Conservation (phyloP, 2,113 vertebrate genomes). For the Sinocyclocheilus anshuiensis region DNA sequence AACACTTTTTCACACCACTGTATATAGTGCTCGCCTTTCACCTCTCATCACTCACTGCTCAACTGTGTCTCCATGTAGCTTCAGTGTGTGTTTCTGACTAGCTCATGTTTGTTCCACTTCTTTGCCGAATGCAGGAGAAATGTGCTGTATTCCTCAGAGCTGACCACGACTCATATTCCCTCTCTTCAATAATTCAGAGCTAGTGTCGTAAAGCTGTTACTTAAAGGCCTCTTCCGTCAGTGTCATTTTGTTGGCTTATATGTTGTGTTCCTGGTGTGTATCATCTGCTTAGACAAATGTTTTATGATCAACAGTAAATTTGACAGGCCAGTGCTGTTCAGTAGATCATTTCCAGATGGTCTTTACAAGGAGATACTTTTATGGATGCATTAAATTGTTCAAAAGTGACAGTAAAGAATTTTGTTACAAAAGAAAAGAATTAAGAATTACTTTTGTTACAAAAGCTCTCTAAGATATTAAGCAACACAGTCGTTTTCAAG, state of each 20-base stretch:
- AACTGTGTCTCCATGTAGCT: not conserved
- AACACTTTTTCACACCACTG: too few species aligned
- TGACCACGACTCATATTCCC: slow-evolving; percentile 44
- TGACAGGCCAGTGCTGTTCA: slow-evolving; percentile 33
- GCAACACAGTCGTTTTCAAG: too few species aligned
- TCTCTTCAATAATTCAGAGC: slow-evolving; percentile 49
- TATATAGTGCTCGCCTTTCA: slow-evolving; percentile 44
- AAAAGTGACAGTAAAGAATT: too few species aligned
- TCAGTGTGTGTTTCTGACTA: slow-evolving; percentile 3
- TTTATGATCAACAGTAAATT: slow-evolving; percentile 39
- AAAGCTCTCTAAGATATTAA: too few species aligned
- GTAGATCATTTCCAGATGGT: slow-evolving; percentile 29
- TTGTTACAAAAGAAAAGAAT: too few species aligned
- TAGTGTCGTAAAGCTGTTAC: slow-evolving; percentile 40
- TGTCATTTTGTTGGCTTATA: slow-evolving; percentile 43
- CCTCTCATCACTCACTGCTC: slow-evolving; percentile 31
- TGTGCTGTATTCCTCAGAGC: slow-evolving; percentile 26
- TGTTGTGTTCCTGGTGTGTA: slow-evolving; percentile 17
- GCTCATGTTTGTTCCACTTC: slow-evolving; percentile 6
- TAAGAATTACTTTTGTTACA: too few species aligned
- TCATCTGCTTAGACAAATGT: slow-evolving; percentile 40
- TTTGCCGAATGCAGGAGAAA: slow-evolving; percentile 22
- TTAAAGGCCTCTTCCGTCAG: slow-evolving; percentile 51
- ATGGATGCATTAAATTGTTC: not conserved
- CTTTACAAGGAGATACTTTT: slow-evolving; percentile 10